Conservation (phyloP, 2,888 invertebrate species). For the Zygogramma bicolorata region DNA sequence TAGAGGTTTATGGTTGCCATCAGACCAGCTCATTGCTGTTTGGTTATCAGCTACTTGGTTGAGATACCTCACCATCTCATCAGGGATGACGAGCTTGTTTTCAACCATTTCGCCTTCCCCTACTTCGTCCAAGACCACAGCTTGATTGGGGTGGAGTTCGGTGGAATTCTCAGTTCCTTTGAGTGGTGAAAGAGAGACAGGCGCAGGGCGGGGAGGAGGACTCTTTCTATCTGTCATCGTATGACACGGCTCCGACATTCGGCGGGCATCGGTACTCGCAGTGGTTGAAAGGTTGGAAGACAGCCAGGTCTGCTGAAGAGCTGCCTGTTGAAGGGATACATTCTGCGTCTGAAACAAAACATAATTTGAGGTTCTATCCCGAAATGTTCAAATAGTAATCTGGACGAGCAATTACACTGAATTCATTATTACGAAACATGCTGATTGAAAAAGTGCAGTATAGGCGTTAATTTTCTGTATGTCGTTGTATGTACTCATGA, state of each 20-base stretch:
- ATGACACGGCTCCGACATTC: conserved; percentile 73
- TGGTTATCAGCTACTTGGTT: conserved; percentile 76
- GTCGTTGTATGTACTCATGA: no score
- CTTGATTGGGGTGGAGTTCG: conserved; percentile 87
- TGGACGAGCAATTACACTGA: no score
- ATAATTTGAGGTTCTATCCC: no score
- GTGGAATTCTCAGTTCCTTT: conserved; percentile 62
- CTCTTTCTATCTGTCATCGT: conserved; percentile 70
- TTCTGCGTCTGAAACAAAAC: conserved; percentile 69
- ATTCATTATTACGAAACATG: no score
- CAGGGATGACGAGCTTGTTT: conserved; percentile 93
- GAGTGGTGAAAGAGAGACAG: conserved; percentile 69
- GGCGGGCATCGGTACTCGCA: conserved; percentile 62
- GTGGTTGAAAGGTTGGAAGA: conserved; percentile 56
- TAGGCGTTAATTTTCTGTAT: no score
- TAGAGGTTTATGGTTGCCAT: conserved; percentile 59
- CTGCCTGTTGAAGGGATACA: conserved; percentile 69
- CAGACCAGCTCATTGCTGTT: conserved; percentile 65
- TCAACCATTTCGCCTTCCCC: conserved; percentile 94
- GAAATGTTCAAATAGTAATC: no score
- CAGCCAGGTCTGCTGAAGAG: conserved; percentile 63
- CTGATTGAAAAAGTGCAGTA: no score
- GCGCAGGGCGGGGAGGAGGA: conserved; percentile 71
- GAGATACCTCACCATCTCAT: conserved; percentile 95
- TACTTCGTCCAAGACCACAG: conserved; percentile 87